Evolutionary conservation across 2,888 invertebrate species (phyloP).

Genomic region (Deilephila porcellus): DNA sequence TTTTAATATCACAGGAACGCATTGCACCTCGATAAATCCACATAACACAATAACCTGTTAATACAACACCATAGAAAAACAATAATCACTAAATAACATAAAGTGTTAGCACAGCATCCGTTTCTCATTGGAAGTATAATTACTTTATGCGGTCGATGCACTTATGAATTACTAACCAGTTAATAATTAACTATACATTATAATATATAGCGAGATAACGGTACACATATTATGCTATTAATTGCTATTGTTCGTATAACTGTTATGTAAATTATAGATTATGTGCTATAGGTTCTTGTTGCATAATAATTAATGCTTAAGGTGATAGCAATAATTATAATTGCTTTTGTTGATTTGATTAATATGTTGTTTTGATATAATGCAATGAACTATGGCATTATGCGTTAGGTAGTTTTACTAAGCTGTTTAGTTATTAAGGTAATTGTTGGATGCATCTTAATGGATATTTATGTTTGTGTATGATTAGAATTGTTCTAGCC

Average conservation of each 20-base stretch:
- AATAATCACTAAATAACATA: not conserved
- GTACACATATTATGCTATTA: conserved; percentile 5
- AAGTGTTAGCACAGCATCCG: conserved; percentile 1
- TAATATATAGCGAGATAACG: conserved; percentile 14
- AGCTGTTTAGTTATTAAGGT: too few relatives aligned
- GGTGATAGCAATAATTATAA: not conserved
- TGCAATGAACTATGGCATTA: too few relatives aligned
- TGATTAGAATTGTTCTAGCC: too few relatives aligned
- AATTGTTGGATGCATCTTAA: too few relatives aligned
- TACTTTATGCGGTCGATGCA: conserved; percentile 29
- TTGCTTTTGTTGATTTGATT: not conserved
- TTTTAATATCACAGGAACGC: not conserved
- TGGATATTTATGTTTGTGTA: too few relatives aligned
- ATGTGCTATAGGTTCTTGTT: not conserved
- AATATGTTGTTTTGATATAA: not conserved
- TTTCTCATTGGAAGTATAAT: conserved; percentile 29
- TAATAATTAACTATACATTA: conserved; percentile 4
- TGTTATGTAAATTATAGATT: not conserved
- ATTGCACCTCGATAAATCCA: not conserved
- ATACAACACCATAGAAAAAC: not conserved
- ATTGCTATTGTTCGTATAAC: conserved; percentile 7
- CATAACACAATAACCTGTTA: not conserved
- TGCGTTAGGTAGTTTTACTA: too few relatives aligned
- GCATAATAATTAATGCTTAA: not conserved
- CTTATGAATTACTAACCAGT: conserved; percentile 26